A percentile compares a stretch with the other conserved stretches of the same genome.
Evolutionary conservation across 2,888 invertebrate genomes (phyloP).

Genomic region (Coleophora deauratella): DNA sequence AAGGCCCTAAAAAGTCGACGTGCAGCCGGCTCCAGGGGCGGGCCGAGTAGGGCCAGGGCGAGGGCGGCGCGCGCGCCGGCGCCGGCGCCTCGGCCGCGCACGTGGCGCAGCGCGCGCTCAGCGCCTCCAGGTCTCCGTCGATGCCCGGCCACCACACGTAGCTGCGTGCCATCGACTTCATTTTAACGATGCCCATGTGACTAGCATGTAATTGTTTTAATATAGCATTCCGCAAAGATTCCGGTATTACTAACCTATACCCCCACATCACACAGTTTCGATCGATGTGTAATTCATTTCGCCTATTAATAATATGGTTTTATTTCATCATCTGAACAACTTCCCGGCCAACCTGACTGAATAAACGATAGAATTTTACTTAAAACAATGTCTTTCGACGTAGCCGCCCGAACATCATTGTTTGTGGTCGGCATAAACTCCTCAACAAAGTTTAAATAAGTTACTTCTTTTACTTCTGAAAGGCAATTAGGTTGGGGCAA

Average conservation of each 20-base stretch:
- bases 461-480: constrained; percentile 1
- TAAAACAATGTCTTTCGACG: background rate
- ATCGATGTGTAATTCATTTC: constrained; percentile 3
- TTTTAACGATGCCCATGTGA: no score
- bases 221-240: background rate
- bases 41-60: no score
- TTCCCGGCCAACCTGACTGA: no score
- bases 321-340: no score
- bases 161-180: no score
- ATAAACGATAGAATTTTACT: background rate
- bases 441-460: constrained; percentile 6
- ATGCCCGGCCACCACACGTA: no score
- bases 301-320: no score
- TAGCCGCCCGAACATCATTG: background rate
- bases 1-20: background rate
- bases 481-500: background rate
- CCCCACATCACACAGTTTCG: constrained; percentile 3
- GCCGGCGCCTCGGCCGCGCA: no score
- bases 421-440: constrained; percentile 3
- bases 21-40: background rate
- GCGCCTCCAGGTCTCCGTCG: no score
- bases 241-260: constrained; percentile 1
- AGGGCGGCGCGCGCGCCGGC: no score
- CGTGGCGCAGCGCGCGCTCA: background rate
- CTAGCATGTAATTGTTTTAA: no score